Evolutionary conservation across 2,888 invertebrate species (phyloP).

Genomic region (Lymantria dispar): DNA sequence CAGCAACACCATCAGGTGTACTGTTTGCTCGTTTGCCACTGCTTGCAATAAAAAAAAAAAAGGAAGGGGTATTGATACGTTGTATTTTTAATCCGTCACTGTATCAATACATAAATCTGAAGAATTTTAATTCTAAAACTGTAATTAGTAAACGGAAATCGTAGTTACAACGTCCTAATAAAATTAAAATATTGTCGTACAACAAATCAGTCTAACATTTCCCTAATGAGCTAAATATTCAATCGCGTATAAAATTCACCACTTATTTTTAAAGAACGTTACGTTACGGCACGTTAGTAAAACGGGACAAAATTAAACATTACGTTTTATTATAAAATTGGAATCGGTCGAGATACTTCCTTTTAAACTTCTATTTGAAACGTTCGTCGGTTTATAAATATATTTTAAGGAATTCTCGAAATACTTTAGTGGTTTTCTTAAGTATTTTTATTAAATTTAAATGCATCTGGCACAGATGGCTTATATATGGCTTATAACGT

Average conservation of each 20-base stretch:
- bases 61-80: no score
- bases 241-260: constrained; percentile 6
- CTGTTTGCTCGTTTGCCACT: no score
- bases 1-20: no score
- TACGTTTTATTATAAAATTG: neutral
- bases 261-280: constrained; percentile 5
- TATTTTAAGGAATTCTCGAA: neutral
- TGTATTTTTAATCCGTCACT: no score
- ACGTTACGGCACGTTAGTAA: constrained; percentile 3
- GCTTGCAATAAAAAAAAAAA: no score
- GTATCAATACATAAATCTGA: no score
- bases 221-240: constrained; percentile 4
- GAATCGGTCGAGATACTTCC: neutral
- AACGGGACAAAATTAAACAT: constrained; percentile 1
- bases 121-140: no score
- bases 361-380: neutral
- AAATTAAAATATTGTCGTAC: constrained; percentile 13
- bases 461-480: neutral
- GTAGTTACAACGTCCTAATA: constrained; percentile 7
- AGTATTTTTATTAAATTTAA: neutral
- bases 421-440: neutral
- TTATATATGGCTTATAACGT: no score
- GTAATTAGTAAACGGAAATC: constrained; percentile 7
- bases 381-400: neutral
- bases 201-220: constrained; percentile 8